These are phyloP conservation scores for Masnerella sp. DNA, from an alignment of 2,888 invertebrate genomes.

Conservation along the genomic window DNA sequence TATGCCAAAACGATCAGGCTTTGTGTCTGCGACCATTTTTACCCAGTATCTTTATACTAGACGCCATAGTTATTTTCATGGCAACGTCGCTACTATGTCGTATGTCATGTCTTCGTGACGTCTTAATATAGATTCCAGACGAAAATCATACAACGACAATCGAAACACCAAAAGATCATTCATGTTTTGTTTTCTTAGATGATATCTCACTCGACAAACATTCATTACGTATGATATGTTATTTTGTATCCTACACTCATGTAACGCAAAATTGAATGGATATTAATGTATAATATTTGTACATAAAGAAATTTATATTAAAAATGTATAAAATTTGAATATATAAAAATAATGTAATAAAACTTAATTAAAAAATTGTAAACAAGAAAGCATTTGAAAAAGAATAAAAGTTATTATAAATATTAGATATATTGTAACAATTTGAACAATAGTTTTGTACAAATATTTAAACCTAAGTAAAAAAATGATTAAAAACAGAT, in stretches of 20 bases:
- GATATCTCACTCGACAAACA: slow-evolving; percentile 41
- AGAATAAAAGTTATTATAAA: too few relatives aligned
- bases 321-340: too few relatives aligned
- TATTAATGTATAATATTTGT: too few relatives aligned
- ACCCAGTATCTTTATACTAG: slow-evolving; percentile 58
- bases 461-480: slow-evolving; percentile 25
- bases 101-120: slow-evolving; percentile 44
- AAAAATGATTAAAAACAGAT: slow-evolving; percentile 39
- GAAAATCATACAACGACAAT: slow-evolving; percentile 70
- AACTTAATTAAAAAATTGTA: too few relatives aligned
- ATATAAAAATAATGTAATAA: too few relatives aligned
- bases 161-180: slow-evolving; percentile 47
- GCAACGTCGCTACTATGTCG: slow-evolving; percentile 65
- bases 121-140: slow-evolving; percentile 75
- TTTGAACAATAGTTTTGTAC: too few relatives aligned
- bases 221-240: slow-evolving; percentile 14
- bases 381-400: too few relatives aligned
- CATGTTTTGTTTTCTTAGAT: slow-evolving; percentile 50
- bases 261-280: neutral
- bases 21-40: slow-evolving; percentile 69
- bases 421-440: too few relatives aligned
- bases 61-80: slow-evolving; percentile 73
- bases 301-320: too few relatives aligned
- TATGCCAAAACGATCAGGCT: slow-evolving; percentile 76
- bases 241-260: too few relatives aligned